Evolutionary conservation across 2,113 vertebrate species (phyloP), one percentile per base, ranked within the genome.

Genomic region (Myrmophylax atrothorax): DNA sequence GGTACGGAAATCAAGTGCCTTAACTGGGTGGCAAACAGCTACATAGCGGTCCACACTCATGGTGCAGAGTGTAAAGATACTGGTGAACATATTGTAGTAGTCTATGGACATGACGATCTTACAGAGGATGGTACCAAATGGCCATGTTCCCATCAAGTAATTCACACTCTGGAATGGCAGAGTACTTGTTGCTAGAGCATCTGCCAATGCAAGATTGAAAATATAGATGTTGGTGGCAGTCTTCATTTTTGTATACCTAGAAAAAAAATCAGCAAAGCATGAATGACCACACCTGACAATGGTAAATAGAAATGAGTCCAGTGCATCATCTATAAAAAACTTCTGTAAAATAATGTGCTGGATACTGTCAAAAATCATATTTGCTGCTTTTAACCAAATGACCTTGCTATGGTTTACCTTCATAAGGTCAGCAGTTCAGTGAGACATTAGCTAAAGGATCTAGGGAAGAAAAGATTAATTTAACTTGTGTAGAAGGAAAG

Each of bases 51-150:
- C 99, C 9, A 99, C 98, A 31, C 99, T 99, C 99, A 99, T 99
- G 77, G 99, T 99, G 87, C 99, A 99, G 91, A 99, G 98, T 0
- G 99, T 99, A 95, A 99, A 99, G 96, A 99, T 99, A 81, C 99
- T 99, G 82, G 99, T 99, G 98, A 99, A 99, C 99, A 99, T 99
- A 92, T 99, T 99, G 96, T 99, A 99, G 97, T 99, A 99, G 97
- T 99, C 99, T 60, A 99, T 99, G 89, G 99, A 99, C 97, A 99
- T 99, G 67, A 99, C 98, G 6, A 99, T 98, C 97, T 99, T 99
- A 97, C 99, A 99, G 64, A 99, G 97, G 28, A 98, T 94, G 67
- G 99, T 99, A 26, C 99, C 99, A 9, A 99, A 99, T 1, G 99
- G 99, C 99, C 99, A 99, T 3, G 99, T 99, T 46, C 99, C 99